Conservation (phyloP, 2,888 invertebrate species). For the Zhuqinia jingwanae region DNA sequence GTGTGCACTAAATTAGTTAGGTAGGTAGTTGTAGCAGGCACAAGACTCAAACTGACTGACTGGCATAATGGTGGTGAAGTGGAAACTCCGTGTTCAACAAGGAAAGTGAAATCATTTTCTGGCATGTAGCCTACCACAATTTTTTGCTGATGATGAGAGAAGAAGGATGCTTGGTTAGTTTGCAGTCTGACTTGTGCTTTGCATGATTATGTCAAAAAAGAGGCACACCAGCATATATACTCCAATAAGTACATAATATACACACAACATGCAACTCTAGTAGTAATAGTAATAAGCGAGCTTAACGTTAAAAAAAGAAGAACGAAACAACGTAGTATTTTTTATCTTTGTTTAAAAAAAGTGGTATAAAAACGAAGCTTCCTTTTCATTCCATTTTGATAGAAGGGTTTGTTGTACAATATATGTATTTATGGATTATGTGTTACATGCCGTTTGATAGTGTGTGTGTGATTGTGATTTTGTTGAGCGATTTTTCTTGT, state of each 20-base stretch:
- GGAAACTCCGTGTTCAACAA: conserved; percentile 37
- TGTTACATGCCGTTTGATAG: neutral
- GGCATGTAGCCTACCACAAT: conserved; percentile 46
- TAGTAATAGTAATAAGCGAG: no score
- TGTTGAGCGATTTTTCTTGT: conserved; percentile 3
- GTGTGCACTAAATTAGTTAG: neutral
- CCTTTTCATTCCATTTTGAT: neutral
- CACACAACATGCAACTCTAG: no score
- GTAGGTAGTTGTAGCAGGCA: neutral
- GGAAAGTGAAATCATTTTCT: conserved; percentile 56
- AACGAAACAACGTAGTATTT: neutral
- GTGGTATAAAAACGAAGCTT: conserved; percentile 18
- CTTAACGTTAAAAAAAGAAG: neutral
- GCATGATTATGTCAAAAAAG: conserved; percentile 40
- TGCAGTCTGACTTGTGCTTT: conserved; percentile 7
- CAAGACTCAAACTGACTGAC: neutral
- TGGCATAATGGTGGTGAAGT: conserved; percentile 10
- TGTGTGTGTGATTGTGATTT: conserved; percentile 21
- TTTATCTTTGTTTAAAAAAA: conserved; percentile 28
- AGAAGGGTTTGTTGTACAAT: neutral
- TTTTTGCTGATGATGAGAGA: conserved; percentile 19
- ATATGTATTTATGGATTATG: neutral
- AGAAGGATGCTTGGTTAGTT: neutral
- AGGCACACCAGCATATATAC: no score
- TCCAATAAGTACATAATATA: no score